Percentiles rank a stretch among this genome's conserved stretches.
phyloP scores from a whole-genome alignment of 2,888 invertebrate genomes.

The Agonopterix alstromeriana region DNA sequence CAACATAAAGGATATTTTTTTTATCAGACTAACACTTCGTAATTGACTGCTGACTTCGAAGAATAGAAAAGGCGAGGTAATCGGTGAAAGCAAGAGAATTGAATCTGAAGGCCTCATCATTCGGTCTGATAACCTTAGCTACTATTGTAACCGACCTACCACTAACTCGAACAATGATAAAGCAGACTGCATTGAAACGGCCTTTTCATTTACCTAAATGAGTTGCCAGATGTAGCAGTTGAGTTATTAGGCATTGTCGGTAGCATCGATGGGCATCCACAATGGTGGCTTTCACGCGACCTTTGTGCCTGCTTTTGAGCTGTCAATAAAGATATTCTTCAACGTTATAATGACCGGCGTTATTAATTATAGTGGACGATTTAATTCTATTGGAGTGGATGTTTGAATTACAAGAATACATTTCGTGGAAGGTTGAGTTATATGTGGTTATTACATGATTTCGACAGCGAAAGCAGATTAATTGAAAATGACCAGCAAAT shows the following conservation, averaged over 20 bases:
- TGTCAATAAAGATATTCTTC: constrained; percentile 60
- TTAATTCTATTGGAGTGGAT: constrained; percentile 16
- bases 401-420: constrained; percentile 12
- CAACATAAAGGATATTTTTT: constrained; percentile 24
- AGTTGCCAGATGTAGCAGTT: constrained; percentile 46
- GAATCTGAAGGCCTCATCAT: constrained; percentile 64
- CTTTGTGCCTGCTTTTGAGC: constrained; percentile 45
- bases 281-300: constrained; percentile 57
- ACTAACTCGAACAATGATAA: constrained; percentile 51
- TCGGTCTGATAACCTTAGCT: constrained; percentile 68
- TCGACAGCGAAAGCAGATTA: too few relatives aligned
- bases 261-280: constrained; percentile 44
- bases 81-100: constrained; percentile 62
- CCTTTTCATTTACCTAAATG: constrained; percentile 71
- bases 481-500: too few relatives aligned
- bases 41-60: constrained; percentile 34
- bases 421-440: too few relatives aligned
- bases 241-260: constrained; percentile 58
- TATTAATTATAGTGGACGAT: constrained; percentile 47
- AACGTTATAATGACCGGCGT: constrained; percentile 38
- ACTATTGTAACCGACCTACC: constrained; percentile 54
- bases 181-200: constrained; percentile 51
- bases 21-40: constrained; percentile 36
- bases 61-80: constrained; percentile 54
- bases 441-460: too few relatives aligned